These are phyloP conservation scores for Atta colombica DNA, from an alignment of 1,140 invertebrate species.

Conservation along the genomic window DNA sequence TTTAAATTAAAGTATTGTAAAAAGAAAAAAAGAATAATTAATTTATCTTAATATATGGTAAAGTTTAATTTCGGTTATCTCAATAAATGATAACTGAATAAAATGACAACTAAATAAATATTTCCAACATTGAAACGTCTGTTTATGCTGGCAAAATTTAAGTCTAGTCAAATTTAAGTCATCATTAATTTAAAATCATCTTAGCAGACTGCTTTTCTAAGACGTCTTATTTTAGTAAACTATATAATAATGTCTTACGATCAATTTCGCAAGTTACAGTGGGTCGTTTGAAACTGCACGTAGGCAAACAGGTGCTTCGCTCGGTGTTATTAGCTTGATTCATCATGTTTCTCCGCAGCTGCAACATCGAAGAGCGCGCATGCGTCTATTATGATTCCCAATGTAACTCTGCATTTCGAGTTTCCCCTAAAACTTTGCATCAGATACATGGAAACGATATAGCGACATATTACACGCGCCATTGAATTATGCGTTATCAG, in stretches of 20 bases:
- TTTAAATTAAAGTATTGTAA: neutral
- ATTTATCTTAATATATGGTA: neutral
- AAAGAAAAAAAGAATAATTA: neutral
- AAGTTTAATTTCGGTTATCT: neutral
- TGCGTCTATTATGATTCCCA: constrained; percentile 60
- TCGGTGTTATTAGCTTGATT: constrained; percentile 69
- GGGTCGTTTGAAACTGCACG: constrained; percentile 48
- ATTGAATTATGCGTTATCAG: constrained; percentile 64
- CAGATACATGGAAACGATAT: constrained; percentile 66
- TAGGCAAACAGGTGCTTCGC: constrained; percentile 69
- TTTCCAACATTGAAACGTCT: neutral
- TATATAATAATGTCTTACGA: constrained; percentile 80
- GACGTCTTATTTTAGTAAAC: constrained; percentile 81
- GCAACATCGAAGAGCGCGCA: constrained; percentile 54
- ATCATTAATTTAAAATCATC: constrained; percentile 4
- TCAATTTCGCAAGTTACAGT: constrained; percentile 37
- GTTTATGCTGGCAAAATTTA: neutral
- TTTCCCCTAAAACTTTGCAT: constrained; percentile 71
- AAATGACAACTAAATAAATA: neutral
- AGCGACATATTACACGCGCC: constrained; percentile 69
- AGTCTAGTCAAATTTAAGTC: constrained; percentile 11
- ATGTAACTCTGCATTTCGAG: constrained; percentile 65
- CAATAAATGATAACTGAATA: neutral
- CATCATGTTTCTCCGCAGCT: constrained; percentile 64
- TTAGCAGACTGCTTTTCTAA: neutral